Evolutionary conservation across 1,140 invertebrate genomes (phyloP).

Genomic region (Microplitis mediator): DNA sequence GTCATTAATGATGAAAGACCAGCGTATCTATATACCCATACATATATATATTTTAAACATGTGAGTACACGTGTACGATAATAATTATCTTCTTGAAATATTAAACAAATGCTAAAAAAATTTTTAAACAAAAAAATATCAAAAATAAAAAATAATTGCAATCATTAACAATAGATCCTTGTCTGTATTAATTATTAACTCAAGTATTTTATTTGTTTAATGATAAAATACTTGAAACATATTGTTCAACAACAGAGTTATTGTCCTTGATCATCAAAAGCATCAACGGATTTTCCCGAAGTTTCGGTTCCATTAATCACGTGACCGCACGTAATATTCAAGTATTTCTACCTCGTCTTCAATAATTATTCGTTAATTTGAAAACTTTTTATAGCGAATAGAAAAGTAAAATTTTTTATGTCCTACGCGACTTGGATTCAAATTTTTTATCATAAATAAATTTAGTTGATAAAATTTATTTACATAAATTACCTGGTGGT

Average conservation of each 20-base stretch:
- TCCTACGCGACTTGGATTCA: no score
- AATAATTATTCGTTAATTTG: no score
- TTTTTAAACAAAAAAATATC: background rate
- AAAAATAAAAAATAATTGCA: no score
- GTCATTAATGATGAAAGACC: background rate
- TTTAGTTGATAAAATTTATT: background rate
- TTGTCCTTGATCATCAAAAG: background rate
- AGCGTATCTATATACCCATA: background rate
- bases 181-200: no score
- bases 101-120: background rate
- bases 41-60: background rate
- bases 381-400: no score
- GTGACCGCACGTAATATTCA: background rate
- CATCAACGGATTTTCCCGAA: background rate
- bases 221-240: no score
- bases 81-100: no score
- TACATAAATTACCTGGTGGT: background rate
- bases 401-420: no score
- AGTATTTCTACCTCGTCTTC: background rate
- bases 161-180: no score
- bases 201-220: no score
- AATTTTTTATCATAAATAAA: no score
- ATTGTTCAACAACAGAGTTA: background rate
- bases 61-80: no score
- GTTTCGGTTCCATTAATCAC: slow-evolving; percentile 3